These are phyloP conservation scores for Alviniconcha strummeri DNA, from an alignment of 2,888 invertebrate genomes.

Conservation along the genomic window DNA sequence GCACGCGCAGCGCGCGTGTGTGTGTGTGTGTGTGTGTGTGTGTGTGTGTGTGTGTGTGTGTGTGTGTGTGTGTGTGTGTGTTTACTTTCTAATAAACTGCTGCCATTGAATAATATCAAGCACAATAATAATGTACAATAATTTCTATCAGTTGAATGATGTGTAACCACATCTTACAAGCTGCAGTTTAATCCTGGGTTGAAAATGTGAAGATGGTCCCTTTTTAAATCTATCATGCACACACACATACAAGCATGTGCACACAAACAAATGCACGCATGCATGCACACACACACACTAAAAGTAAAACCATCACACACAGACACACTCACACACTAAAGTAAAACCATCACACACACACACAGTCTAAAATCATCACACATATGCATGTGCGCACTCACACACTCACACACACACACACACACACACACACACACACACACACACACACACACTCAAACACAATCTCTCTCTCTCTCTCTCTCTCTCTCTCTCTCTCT, in stretches of 20 bases:
- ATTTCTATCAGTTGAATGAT: no score
- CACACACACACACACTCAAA: neutral
- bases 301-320: neutral
- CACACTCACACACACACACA: neutral
- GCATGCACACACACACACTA: neutral
- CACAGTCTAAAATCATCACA: neutral
- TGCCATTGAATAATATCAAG: no score
- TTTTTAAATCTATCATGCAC: neutral
- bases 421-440: neutral
- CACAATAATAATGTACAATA: no score
- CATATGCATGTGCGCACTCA: neutral
- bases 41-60: neutral
- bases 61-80: no score
- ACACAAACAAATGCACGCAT: neutral
- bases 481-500: no score
- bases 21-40: conserved; percentile 2
- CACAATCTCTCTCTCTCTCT: no score
- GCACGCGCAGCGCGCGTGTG: neutral
- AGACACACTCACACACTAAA: neutral
- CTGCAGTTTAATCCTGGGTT: no score
- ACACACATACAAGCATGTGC: neutral
- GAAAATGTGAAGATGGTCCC: no score
- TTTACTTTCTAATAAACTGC: no score
- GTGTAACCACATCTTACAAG: no score
- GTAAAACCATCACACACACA: neutral